These are phyloP conservation scores for Echinarachnius parma DNA, from an alignment of 53 echinoderm and acorn worm species.

Conservation along the genomic window DNA sequence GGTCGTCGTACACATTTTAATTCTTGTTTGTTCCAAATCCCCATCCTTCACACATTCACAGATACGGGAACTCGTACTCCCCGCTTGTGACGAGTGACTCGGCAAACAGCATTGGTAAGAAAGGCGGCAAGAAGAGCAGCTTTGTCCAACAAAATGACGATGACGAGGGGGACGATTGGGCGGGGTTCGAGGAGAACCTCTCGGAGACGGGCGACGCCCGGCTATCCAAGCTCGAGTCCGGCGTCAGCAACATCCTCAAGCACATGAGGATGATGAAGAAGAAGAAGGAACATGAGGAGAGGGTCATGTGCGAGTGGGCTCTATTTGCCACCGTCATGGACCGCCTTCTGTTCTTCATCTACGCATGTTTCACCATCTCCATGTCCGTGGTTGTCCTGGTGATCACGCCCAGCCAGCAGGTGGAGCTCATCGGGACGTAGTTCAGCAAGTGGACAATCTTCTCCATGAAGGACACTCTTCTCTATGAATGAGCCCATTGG, in stretches of 20 bases:
- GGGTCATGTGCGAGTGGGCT: conserved; percentile 84
- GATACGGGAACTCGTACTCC: conserved; percentile 78
- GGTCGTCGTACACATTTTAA: no score
- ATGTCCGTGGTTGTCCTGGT: conserved; percentile 72
- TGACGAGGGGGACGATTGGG: conserved; percentile 60
- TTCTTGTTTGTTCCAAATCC: no score
- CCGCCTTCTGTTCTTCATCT: conserved; percentile 85
- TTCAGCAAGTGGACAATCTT: no score
- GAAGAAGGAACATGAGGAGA: conserved; percentile 43
- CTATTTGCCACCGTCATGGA: conserved; percentile 91
- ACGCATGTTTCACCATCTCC: conserved; percentile 78
- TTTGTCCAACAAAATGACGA: conserved; percentile 24
- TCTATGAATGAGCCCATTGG: no score
- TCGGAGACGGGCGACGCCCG: conserved; percentile 55
- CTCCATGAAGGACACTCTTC: no score
- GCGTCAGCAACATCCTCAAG: conserved; percentile 72
- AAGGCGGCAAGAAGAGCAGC: conserved; percentile 10
- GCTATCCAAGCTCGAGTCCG: conserved; percentile 70
- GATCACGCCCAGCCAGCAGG: conserved; percentile 55
- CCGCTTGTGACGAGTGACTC: conserved; percentile 46
- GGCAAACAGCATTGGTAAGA: conserved; percentile 10
- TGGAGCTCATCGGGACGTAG: no score
- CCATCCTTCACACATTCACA: no score
- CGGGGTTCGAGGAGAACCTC: conserved; percentile 74
- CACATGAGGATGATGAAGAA: conserved; percentile 63